Conservation (phyloP, 2,113 vertebrate genomes). For the Amazona guildingii region DNA sequence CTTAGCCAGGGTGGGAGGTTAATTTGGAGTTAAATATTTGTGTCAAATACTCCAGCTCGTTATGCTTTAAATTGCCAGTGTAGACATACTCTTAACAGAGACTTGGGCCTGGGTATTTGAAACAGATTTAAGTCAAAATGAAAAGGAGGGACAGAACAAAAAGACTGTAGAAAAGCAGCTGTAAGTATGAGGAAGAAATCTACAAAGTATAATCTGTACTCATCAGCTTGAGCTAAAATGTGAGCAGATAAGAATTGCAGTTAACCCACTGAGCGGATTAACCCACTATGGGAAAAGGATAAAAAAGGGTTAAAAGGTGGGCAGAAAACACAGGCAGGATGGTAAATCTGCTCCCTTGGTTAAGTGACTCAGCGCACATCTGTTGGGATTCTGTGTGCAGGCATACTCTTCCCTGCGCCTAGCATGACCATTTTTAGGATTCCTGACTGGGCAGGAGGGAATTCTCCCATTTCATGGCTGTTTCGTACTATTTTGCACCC, state of each 20-base stretch:
- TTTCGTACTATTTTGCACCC: background rate
- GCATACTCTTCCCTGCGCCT: background rate
- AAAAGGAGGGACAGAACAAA: slow-evolving; percentile 25
- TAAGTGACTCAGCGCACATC: accelerated
- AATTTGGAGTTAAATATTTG: slow-evolving; percentile 43
- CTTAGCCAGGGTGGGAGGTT: slow-evolving; percentile 18
- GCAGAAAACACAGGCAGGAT: background rate
- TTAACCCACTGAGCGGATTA: background rate
- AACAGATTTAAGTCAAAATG: slow-evolving; percentile 22
- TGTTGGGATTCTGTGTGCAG: background rate
- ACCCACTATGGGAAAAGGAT: background rate
- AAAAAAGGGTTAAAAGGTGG: background rate
- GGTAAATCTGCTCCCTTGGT: background rate
- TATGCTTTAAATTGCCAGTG: background rate
- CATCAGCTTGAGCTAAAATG: background rate
- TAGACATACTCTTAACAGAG: background rate
- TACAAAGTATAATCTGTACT: background rate
- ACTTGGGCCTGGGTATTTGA: background rate
- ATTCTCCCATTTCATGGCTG: background rate
- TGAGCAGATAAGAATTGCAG: background rate
- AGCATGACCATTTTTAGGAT: background rate
- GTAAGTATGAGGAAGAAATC: background rate
- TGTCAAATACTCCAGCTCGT: background rate
- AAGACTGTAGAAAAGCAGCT: background rate
- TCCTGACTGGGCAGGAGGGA: background rate